Percentiles rank a stretch among this genome's conserved stretches.
phyloP scores from a whole-genome alignment of 2,888 invertebrate species.

The Ophion costatus region DNA sequence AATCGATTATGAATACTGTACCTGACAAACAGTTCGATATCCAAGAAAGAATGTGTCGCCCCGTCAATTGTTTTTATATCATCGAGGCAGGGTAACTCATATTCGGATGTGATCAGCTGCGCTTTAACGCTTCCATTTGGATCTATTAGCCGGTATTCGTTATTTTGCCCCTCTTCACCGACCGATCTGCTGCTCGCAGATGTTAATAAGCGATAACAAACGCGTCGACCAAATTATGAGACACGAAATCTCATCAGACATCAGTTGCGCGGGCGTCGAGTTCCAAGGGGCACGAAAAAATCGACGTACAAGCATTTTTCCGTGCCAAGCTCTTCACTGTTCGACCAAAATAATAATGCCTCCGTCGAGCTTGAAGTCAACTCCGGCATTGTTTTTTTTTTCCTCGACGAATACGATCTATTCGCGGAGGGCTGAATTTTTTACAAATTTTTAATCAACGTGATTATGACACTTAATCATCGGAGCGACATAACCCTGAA shows the following conservation, averaged over 20 bases:
- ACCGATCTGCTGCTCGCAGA: slow-evolving; percentile 23
- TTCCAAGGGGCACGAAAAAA: not conserved
- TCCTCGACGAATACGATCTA: slow-evolving; percentile 22
- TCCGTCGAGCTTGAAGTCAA: not conserved
- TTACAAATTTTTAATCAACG: slow-evolving; percentile 2
- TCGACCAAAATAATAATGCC: slow-evolving; percentile 23
- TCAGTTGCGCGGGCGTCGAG: slow-evolving; percentile 29
- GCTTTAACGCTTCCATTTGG: slow-evolving; percentile 19
- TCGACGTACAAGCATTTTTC: slow-evolving; percentile 12
- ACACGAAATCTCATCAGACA: slow-evolving; percentile 12
- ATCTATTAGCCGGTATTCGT: slow-evolving; percentile 58
- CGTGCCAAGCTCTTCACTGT: slow-evolving; percentile 12
- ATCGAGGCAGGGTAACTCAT: slow-evolving; percentile 21
- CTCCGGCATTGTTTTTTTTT: not conserved
- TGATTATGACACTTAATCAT: slow-evolving; percentile 40
- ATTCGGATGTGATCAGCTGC: slow-evolving; percentile 52
- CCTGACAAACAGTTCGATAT: slow-evolving; percentile 1
- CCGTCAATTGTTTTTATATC: slow-evolving; percentile 35
- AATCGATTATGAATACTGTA: not conserved
- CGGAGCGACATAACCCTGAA: slow-evolving; percentile 56
- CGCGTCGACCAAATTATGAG: slow-evolving; percentile 43
- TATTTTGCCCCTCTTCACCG: slow-evolving; percentile 18
- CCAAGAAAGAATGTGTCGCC: slow-evolving; percentile 23
- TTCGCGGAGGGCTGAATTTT: not conserved
- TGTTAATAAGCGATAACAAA: slow-evolving; percentile 53